Evolutionary conservation across 2,797 vertebrate genomes (phyloP).

Genomic region (Cetoscarus ocellatus): DNA sequence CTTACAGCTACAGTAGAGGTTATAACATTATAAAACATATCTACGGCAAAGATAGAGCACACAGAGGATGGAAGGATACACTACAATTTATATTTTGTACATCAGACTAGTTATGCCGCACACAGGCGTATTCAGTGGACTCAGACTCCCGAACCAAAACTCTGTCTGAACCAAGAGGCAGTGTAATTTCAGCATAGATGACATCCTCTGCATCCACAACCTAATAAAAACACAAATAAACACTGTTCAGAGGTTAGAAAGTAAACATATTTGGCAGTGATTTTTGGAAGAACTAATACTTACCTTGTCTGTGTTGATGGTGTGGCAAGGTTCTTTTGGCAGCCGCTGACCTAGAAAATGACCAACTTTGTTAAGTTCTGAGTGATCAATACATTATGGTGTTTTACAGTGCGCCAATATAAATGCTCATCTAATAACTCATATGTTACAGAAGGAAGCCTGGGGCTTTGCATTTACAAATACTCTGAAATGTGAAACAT

Average conservation of each 20-base stretch:
- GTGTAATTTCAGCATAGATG: slow-evolving; percentile 59
- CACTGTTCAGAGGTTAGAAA: neutral
- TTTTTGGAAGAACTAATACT: slow-evolving; percentile 2
- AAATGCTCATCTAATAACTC: neutral
- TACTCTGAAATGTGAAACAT: neutral
- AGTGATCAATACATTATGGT: neutral
- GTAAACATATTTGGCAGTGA: neutral
- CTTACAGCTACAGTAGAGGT: neutral
- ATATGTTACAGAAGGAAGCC: neutral
- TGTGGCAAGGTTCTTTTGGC: slow-evolving; percentile 3
- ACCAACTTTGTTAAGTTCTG: neutral
- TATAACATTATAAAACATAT: neutral
- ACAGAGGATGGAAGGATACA: neutral
- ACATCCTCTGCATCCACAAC: slow-evolving; percentile 28
- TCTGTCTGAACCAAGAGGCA: neutral
- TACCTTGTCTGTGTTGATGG: slow-evolving; percentile 12
- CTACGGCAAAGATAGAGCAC: neutral
- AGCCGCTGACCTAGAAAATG: slow-evolving; percentile 31
- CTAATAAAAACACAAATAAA: slow-evolving; percentile 29
- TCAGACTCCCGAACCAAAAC: neutral
- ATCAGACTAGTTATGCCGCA: slow-evolving; percentile 30
- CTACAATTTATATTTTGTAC: neutral
- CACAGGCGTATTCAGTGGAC: slow-evolving; percentile 58
- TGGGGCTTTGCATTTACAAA: neutral
- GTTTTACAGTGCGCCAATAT: neutral